Evolutionary conservation across 2,797 vertebrate species (phyloP).

Genomic region (Spheniscus humboldti): DNA sequence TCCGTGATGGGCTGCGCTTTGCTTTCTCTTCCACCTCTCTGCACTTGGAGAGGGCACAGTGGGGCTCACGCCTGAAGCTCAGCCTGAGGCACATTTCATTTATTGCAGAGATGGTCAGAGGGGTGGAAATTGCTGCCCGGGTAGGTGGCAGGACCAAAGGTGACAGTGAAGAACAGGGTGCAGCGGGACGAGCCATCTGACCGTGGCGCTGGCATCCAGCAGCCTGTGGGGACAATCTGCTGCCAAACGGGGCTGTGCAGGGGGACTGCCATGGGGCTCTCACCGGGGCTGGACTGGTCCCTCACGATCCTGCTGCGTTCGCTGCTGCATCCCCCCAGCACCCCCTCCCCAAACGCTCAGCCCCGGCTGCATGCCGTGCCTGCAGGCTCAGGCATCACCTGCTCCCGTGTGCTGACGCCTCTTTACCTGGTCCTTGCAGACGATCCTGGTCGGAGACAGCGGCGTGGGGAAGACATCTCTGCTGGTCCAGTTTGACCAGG

Average conservation of each 20-base stretch:
- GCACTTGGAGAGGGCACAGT: background rate
- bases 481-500: constrained; percentile 95
- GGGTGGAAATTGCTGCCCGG: background rate
- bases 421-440: constrained; percentile 73
- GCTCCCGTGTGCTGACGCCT: fast-evolving
- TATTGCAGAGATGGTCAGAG: background rate
- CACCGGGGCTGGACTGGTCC: background rate
- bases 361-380: fast-evolving
- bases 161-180: background rate
- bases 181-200: background rate
- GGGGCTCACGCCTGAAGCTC: background rate
- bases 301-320: background rate
- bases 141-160: background rate
- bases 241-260: background rate
- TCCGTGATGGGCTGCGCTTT: background rate
- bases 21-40: background rate
- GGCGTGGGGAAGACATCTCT: constrained; percentile 93
- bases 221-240: background rate
- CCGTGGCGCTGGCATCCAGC: fast-evolving
- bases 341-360: fast-evolving
- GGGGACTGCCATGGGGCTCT: background rate
- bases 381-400: background rate
- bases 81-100: background rate
- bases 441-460: constrained; percentile 92
- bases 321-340: background rate